Base-by-base conservation (phyloP, 1,140 invertebrate genomes). In the Heliconius congener region DNA sequence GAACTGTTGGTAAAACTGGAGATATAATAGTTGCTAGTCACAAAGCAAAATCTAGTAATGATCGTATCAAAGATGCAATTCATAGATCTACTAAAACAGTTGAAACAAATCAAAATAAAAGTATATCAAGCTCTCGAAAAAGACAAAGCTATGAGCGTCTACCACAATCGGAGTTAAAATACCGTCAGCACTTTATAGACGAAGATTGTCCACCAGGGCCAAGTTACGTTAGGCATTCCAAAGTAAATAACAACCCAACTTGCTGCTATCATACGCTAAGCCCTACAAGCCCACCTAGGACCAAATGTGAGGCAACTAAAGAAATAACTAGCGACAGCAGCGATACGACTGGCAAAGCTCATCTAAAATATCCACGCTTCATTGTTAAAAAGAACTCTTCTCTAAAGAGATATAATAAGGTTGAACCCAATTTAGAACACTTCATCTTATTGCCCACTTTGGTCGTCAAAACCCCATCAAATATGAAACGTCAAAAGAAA, bases 21-120 rank as follows among this genome's bases (percentile, higher is more conserved):
- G 92, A 93, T 83, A 92, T 94, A 39, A 93, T 94, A 57, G 93
- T 94, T 39, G 93, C 93, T 16, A 94, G 88, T 76, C 87, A 93
- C 72, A 93, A 94, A 85, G 87, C 89, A 66, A 91, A 81, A 73
- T 84, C 85, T 70, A 73, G 81, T 8, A 85, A 85, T 57, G 89
- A 87, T 30, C 60, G 60, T 27, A 30, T 66, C 27, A 66, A 30
- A 30, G 60, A 66, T 66, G 27, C 23, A 66, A 66, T 16, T 71
- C 84, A 87, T 72, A 88, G 88, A 60, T 81, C 82, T 42, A 83
- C 79, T 11, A 88, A 88, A 71, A 78, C 79, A 71, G 81, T 84
- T n/a, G 34, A 74, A 13, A 6, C 84, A 19, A 83, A 87, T 18
- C 84, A 79, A 23, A 82, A 79, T 27, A 79, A 84, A 73, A 84